A percentile compares a stretch with the other conserved stretches of the same genome.
Evolutionary conservation across 1,140 invertebrate genomes (phyloP).

Genomic region (Pseudomyrmex sp.): DNA sequence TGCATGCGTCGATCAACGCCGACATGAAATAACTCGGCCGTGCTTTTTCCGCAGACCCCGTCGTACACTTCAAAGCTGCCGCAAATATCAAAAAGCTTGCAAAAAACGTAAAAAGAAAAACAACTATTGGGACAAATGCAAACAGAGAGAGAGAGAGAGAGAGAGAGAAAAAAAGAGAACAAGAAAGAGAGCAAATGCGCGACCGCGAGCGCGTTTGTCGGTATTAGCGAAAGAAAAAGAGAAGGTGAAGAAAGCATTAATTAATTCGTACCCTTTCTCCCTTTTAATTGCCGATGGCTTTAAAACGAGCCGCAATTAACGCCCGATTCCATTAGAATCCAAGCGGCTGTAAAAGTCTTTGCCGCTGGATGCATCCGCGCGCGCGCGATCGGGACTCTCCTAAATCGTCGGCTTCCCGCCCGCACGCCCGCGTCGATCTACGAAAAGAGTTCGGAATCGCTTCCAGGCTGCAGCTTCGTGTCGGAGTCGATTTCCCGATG

Average conservation of each 20-base stretch:
- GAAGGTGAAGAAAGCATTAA: conserved; percentile 65
- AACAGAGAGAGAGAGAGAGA: conserved; percentile 8
- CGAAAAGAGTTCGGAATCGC: conserved; percentile 26
- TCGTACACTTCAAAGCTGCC: not conserved
- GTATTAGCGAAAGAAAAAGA: conserved; percentile 30
- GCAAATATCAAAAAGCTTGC: conserved; percentile 28
- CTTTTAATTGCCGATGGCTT: conserved; percentile 64
- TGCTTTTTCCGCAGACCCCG: not conserved
- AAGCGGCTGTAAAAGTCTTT: conserved; percentile 50
- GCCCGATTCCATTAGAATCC: conserved; percentile 64
- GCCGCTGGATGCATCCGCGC: not conserved
- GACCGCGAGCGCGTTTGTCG: conserved; percentile 33
- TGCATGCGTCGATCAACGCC: conserved; percentile 5
- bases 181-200: conserved; percentile 6
- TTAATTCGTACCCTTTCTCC: conserved; percentile 59
- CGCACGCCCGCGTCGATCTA: conserved; percentile 24
- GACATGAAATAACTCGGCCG: conserved; percentile 14
- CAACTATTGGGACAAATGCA: not conserved
- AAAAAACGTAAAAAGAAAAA: not conserved
- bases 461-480: not conserved
- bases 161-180: not conserved
- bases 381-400: conserved; percentile 37
- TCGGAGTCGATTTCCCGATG: conserved; percentile 13
- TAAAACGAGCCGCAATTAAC: conserved; percentile 71
- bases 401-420: conserved; percentile 35